Base-by-base conservation (phyloP, 2,113 vertebrate species). In the Pluvianellus socialis region DNA sequence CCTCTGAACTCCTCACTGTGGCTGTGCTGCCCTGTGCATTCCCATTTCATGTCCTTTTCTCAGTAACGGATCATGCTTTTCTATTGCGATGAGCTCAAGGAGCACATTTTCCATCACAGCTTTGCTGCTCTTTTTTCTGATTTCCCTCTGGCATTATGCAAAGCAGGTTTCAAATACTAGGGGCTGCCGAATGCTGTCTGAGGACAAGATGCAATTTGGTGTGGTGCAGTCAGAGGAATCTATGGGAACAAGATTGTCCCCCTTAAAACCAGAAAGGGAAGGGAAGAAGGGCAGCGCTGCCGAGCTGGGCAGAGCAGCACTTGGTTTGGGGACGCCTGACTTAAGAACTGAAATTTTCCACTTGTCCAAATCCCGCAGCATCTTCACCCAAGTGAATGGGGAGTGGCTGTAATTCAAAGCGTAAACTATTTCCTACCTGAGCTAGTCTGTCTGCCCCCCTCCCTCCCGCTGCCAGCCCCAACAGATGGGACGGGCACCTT, bases 401-500 rank as follows among this genome's bases (percentile, higher is more conserved):
- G 58, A 7, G 44, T 21, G 62, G 71, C 4, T 75, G 49, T 50
- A 79, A 52, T 72, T 40, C 67, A 75, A 52, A 52, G 12, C 1
- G 4, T 26, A 28, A 84, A 38, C 17, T 42, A 16, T 76, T 72
- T 92, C 33, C 58, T 53, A 18, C 6, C 23, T 0, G 0, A 16
- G 14, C 0, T 1, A 84, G 27, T 63, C 13, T n/a, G 5, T 62
- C 30, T 88, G 32, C 42, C 18, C 8, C 19, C 5, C 63, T 32
- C 28, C 22, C 52, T 88, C 56, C 77, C 0, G 0, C 27, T 45
- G 55, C 68, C 56, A 58, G 27, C 21, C 56, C 59, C 18, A 5
- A 22, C 0, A 0, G 3, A 9, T 18, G 70, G 40, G 47, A 52
- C 2, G 7, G 59, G 22, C 27, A 30, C 35, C 17, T 35, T 27